Evolutionary conservation across 1,140 invertebrate species (phyloP), one percentile per base, ranked within the genome.

Genomic region (Drosophila novamexicana): DNA sequence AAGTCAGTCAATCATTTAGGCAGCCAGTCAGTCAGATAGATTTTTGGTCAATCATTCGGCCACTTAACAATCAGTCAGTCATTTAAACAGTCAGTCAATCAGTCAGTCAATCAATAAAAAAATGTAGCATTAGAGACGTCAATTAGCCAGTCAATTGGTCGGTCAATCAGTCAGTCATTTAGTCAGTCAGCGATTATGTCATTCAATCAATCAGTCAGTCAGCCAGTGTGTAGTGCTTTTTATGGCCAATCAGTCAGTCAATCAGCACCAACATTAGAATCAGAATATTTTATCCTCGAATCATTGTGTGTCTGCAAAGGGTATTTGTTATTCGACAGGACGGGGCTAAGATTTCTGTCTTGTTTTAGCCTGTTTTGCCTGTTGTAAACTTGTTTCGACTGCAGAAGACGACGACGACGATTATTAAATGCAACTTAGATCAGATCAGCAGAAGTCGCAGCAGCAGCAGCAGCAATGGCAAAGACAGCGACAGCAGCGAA

Each of bases 401-500:
- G 52, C 76, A 42, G 62, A 71, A 39, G 54, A 44, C 40, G 54
- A 61, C 63, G 70, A 61, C 81, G 68, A 86, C 70, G 79, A 86
- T 86, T 86, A 86, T 86, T 86, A 86, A 86, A 86, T 88, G 83
- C 83, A 86, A 88, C 83, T 86, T 79, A 88, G 83, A 88, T 86
- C 82, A 88, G 83, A 86, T 86, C 82, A 82, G 62, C 76, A 74
- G 62, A 75, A 73, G 54, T 61, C 54, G 29, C 49, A 57, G 32
- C 66, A 49, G 16, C 52, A 59, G 47, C 47, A 69, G 16, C 68
- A 58, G 16, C 68, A 58, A 37, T 50, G 42, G 47, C 58, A 72
- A 40, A 42, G 64, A 49, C 62, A 74, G 40, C 65, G 39, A 37
- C 67, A 58, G 47, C 53, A 49, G 22, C 73, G 81, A 84, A 88